Percentiles rank a stretch among this genome's conserved stretches.
Conservation (phyloP, 1,140 invertebrate species). For the Eupristina koningsbergeri region DNA sequence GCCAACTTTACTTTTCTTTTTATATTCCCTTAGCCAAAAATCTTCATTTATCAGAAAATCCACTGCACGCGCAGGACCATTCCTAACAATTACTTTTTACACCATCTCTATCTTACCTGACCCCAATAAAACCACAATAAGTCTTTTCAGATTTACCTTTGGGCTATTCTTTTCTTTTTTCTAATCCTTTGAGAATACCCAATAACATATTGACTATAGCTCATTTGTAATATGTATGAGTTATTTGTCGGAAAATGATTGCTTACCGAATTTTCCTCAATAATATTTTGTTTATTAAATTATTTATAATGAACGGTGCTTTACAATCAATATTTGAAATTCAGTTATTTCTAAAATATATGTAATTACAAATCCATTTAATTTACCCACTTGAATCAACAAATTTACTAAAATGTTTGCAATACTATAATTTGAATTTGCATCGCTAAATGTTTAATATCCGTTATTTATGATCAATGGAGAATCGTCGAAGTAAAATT, state of each 20-base stretch:
- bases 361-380: not conserved
- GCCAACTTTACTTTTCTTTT: slow-evolving; percentile 21
- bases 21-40: not conserved
- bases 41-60: slow-evolving; percentile 44
- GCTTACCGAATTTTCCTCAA: too few relatives aligned
- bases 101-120: slow-evolving; percentile 36
- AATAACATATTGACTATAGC: slow-evolving; percentile 10
- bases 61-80: slow-evolving; percentile 23
- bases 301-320: too few relatives aligned
- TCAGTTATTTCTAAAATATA: not conserved
- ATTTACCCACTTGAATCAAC: not conserved
- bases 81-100: slow-evolving; percentile 49
- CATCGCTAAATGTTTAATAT: not conserved
- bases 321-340: not conserved
- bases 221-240: not conserved
- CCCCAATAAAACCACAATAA: slow-evolving; percentile 49
- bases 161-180: slow-evolving; percentile 6
- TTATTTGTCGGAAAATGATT: not conserved
- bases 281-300: too few relatives aligned
- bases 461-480: not conserved
- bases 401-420: not conserved
- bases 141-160: slow-evolving; percentile 22
- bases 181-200: not conserved
- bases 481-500: not conserved
- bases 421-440: not conserved